Conservation (phyloP, 1,140 invertebrate genomes). For the Cryptotermes secundus region DNA sequence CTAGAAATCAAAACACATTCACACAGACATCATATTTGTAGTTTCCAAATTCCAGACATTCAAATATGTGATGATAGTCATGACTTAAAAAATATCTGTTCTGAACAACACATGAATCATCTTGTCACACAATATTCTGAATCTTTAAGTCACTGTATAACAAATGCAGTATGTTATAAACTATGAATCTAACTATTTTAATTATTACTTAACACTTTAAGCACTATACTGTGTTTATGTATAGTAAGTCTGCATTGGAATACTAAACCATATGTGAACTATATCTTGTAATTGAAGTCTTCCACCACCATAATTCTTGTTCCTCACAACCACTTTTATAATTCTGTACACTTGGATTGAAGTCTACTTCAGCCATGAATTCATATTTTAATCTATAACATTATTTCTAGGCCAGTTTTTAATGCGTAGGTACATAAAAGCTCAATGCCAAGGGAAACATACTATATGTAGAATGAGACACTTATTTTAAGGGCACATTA, state of each 20-base stretch:
- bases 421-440: not conserved
- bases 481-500: not conserved
- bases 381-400: not conserved
- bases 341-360: not conserved
- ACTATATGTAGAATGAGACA: not conserved
- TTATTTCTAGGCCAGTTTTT: not conserved
- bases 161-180: not conserved
- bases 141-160: not conserved
- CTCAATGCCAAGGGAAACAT: not conserved
- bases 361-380: not conserved
- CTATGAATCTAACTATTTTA: too few relatives aligned
- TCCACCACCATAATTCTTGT: not conserved
- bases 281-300: not conserved
- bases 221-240: too few relatives aligned
- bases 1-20: constrained; percentile 42
- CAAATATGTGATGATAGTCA: not conserved
- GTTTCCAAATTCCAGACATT: not conserved
- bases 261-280: not conserved
- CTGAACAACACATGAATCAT: too few relatives aligned
- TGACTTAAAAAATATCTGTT: too few relatives aligned
- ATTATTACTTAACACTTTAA: too few relatives aligned
- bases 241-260: too few relatives aligned
- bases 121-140: not conserved
- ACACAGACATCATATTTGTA: not conserved
- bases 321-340: constrained; percentile 2